A percentile compares a stretch with the other conserved stretches of the same genome.
These are phyloP conservation scores for Tinea semifulvella DNA, from an alignment of 2,888 invertebrate genomes.

Conservation along the genomic window DNA sequence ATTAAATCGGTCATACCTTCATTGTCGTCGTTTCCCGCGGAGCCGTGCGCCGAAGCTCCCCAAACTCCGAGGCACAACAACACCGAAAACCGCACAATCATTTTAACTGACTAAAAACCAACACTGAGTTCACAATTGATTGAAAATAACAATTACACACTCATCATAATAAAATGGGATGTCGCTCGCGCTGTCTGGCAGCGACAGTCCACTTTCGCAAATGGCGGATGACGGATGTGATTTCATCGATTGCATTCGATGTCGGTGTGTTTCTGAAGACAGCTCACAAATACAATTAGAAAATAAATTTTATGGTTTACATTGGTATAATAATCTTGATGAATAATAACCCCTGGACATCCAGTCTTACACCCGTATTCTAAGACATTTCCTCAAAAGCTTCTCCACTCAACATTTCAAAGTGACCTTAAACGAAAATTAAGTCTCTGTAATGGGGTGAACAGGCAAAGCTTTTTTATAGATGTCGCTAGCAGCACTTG, in stretches of 20 bases:
- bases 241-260: constrained; percentile 60
- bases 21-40: constrained; percentile 60
- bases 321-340: too few relatives aligned
- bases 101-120: constrained; percentile 47
- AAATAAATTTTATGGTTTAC: too few relatives aligned
- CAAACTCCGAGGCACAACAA: constrained; percentile 59
- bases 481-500: too few relatives aligned
- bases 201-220: constrained; percentile 58
- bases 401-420: too few relatives aligned
- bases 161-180: constrained; percentile 43
- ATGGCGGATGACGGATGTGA: constrained; percentile 66
- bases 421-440: too few relatives aligned
- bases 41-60: constrained; percentile 53
- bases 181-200: constrained; percentile 54
- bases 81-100: constrained; percentile 65
- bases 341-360: too few relatives aligned
- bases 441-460: too few relatives aligned
- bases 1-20: constrained; percentile 41
- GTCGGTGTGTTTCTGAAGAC: constrained; percentile 39
- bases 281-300: too few relatives aligned
- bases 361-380: too few relatives aligned
- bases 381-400: too few relatives aligned
- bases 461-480: too few relatives aligned
- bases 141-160: constrained; percentile 52
- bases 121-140: constrained; percentile 55